A percentile compares a stretch with the other conserved stretches of the same genome.
Evolutionary conservation across 2,888 invertebrate species (phyloP).

Genomic region (Pharmacophagus antenor): DNA sequence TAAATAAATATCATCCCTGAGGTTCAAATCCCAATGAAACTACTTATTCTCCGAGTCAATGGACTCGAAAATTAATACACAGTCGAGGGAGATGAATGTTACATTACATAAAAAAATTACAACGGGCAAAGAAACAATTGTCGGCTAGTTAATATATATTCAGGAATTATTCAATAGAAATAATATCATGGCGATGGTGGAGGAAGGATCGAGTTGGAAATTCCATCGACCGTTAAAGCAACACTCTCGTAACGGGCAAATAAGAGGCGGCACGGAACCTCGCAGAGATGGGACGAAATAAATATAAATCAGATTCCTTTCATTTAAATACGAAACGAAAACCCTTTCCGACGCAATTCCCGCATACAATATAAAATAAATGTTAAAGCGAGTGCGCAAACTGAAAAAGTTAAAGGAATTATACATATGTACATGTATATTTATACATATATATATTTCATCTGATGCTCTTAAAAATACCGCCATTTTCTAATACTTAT

Average conservation of each 20-base stretch:
- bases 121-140: neutral
- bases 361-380: slow-evolving; percentile 15
- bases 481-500: neutral
- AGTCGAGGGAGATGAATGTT: neutral
- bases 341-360: slow-evolving; percentile 18
- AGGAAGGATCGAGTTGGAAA: slow-evolving; percentile 19
- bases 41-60: no score
- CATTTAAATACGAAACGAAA: slow-evolving; percentile 27
- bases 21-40: no score
- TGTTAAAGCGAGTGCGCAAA: neutral
- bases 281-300: slow-evolving; percentile 22
- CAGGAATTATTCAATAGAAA: slow-evolving; percentile 3
- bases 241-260: slow-evolving; percentile 12
- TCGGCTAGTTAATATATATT: neutral
- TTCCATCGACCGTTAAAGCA: slow-evolving; percentile 26
- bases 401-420: neutral
- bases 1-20: no score
- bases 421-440: neutral
- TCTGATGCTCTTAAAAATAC: neutral
- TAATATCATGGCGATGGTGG: slow-evolving; percentile 8
- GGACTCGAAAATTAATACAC: no score
- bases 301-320: slow-evolving; percentile 29
- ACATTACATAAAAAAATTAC: no score
- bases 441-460: neutral
- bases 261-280: slow-evolving; percentile 11